Conservation (phyloP, 2,888 invertebrate genomes). For the Eurytoma californica region DNA sequence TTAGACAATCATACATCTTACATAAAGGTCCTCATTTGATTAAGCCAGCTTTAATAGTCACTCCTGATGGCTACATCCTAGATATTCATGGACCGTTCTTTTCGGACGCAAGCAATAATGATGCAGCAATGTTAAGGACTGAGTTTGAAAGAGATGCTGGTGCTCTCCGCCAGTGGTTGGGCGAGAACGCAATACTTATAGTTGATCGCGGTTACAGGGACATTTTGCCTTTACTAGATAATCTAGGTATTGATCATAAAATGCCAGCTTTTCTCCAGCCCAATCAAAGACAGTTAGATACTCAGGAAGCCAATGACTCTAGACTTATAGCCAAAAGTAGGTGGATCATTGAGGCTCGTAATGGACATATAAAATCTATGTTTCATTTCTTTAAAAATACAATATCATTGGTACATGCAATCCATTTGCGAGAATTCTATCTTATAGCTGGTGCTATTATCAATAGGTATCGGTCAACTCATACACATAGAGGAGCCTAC, state of each 20-base stretch:
- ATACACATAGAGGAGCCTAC: slow-evolving; percentile 38
- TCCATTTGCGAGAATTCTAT: slow-evolving; percentile 42
- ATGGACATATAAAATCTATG: slow-evolving; percentile 42
- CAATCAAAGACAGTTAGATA: slow-evolving; percentile 39
- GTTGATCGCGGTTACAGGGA: slow-evolving; percentile 52
- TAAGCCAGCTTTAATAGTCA: slow-evolving; percentile 35
- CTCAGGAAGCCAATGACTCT: slow-evolving; percentile 45
- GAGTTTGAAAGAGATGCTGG: slow-evolving; percentile 39
- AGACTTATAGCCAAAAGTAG: slow-evolving; percentile 46
- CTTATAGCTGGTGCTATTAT: slow-evolving; percentile 51
- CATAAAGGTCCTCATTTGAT: slow-evolving; percentile 40
- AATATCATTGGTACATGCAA: slow-evolving; percentile 11
- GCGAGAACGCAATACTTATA: slow-evolving; percentile 43
- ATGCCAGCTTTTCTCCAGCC: slow-evolving; percentile 45
- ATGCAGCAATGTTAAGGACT: slow-evolving; percentile 47
- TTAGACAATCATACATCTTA: slow-evolving; percentile 29
- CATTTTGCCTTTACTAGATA: slow-evolving; percentile 28
- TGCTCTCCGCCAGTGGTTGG: slow-evolving; percentile 41
- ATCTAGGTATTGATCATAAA: slow-evolving; percentile 28
- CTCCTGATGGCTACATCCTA: slow-evolving; percentile 50
- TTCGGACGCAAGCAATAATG: slow-evolving; percentile 49
- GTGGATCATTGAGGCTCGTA: slow-evolving; percentile 48
- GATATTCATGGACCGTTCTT: slow-evolving; percentile 50
- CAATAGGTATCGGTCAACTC: slow-evolving; percentile 45
- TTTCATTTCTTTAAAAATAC: slow-evolving; percentile 25